phyloP scores from a whole-genome alignment of 2,113 vertebrate genomes.

The Mobula hypostoma region DNA sequence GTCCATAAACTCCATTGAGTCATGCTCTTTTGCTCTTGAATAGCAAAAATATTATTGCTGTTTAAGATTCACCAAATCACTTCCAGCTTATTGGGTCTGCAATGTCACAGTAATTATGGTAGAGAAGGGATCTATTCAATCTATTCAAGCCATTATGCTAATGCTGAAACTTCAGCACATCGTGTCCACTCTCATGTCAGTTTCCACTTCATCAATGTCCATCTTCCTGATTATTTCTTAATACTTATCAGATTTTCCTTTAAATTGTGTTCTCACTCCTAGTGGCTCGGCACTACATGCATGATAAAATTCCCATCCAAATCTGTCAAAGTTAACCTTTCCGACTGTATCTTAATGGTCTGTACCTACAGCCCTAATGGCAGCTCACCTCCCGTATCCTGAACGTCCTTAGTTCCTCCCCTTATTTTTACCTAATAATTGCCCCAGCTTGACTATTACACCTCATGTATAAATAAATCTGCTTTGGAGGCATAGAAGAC shows the following conservation, averaged over 20 bases:
- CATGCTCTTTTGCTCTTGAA: not conserved
- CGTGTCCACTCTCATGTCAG: not conserved
- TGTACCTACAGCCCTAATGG: not conserved
- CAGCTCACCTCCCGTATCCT: not conserved
- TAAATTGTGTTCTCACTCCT: not conserved
- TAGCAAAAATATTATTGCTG: not conserved
- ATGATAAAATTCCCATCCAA: not conserved
- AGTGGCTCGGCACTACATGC: not conserved
- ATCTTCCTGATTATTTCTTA: not conserved
- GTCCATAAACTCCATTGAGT: too few relatives aligned
- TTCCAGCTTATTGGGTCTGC: not conserved
- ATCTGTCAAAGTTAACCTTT: not conserved
- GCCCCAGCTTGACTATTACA: not conserved
- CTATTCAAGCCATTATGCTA: not conserved
- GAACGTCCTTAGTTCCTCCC: not conserved
- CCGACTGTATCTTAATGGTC: not conserved
- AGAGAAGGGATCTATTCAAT: not conserved
- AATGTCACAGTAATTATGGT: not conserved
- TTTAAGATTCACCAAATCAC: not conserved
- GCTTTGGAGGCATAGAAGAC: not conserved
- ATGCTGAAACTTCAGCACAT: not conserved
- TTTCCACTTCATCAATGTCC: not conserved
- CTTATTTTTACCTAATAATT: slow-evolving; percentile 7
- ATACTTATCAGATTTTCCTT: not conserved
- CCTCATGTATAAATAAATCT: not conserved